Conservation (phyloP, 2,888 invertebrate species). For the Acrocyrtus sp. region DNA sequence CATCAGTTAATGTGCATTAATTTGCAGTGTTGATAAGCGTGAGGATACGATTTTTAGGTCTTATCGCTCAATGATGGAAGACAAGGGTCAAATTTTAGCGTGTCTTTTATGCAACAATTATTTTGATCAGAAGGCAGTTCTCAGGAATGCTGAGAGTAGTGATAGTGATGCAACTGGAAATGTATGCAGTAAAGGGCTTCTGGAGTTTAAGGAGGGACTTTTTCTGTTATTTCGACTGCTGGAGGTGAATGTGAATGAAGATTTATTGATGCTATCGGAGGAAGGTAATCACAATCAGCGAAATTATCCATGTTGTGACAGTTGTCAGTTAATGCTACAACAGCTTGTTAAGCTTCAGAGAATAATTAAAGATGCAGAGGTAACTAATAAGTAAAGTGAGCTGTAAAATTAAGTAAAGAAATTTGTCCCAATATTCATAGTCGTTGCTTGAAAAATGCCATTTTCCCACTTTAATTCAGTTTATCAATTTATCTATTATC, state of each 20-base stretch:
- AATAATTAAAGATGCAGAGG: background rate
- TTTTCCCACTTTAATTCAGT: no score
- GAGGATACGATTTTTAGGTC: no score
- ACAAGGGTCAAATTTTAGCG: background rate
- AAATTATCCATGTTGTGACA: background rate
- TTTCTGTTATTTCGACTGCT: background rate
- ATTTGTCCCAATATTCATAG: no score
- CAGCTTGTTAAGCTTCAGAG: background rate
- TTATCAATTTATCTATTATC: background rate
- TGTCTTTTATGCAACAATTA: background rate
- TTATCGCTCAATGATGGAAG: no score
- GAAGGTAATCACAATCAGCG: no score
- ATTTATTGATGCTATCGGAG: background rate
- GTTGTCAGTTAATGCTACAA: background rate
- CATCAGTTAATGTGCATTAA: no score
- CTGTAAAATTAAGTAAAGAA: background rate
- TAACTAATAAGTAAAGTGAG: no score
- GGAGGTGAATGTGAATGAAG: background rate
- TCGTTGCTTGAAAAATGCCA: no score
- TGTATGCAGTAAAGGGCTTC: no score
- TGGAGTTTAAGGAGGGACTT: background rate
- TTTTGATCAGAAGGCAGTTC: background rate
- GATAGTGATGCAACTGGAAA: background rate
- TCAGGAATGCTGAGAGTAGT: background rate
- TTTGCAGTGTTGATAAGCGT: no score